These are phyloP conservation scores for Julus scandinavius DNA, from an alignment of 2,888 invertebrate genomes.

Conservation along the genomic window DNA sequence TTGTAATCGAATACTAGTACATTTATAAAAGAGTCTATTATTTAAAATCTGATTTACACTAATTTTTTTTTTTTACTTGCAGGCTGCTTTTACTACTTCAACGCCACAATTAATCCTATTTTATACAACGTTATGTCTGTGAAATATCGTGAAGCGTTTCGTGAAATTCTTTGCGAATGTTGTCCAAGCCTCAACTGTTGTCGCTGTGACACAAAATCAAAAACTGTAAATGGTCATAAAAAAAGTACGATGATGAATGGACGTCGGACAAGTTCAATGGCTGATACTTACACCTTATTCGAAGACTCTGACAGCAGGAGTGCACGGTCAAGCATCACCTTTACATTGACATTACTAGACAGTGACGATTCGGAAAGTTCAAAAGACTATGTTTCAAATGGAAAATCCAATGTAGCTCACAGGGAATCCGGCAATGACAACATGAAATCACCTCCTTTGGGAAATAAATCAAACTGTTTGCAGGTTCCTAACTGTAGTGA, in stretches of 20 bases:
- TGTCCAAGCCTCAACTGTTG: background rate
- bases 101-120: slow-evolving; percentile 86
- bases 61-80: slow-evolving; percentile 67
- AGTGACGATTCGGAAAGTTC: slow-evolving; percentile 48
- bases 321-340: background rate
- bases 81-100: slow-evolving; percentile 84
- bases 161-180: slow-evolving; percentile 73
- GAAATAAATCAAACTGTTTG: background rate
- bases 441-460: background rate
- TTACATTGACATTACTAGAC: slow-evolving; percentile 9
- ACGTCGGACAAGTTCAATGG: slow-evolving; percentile 12
- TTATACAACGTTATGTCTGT: slow-evolving; percentile 84
- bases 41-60: background rate
- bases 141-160: slow-evolving; percentile 82
- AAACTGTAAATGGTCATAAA: background rate
- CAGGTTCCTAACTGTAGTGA: background rate
- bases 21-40: background rate
- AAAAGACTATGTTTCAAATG: background rate
- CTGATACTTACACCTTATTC: slow-evolving; percentile 34
- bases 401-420: background rate
- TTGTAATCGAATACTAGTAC: too few relatives aligned
- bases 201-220: background rate
- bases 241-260: background rate
- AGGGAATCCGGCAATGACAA: background rate
- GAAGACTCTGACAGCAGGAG: background rate